Conservation (phyloP, 1,140 invertebrate genomes). For the Drosophila micromelanica region DNA sequence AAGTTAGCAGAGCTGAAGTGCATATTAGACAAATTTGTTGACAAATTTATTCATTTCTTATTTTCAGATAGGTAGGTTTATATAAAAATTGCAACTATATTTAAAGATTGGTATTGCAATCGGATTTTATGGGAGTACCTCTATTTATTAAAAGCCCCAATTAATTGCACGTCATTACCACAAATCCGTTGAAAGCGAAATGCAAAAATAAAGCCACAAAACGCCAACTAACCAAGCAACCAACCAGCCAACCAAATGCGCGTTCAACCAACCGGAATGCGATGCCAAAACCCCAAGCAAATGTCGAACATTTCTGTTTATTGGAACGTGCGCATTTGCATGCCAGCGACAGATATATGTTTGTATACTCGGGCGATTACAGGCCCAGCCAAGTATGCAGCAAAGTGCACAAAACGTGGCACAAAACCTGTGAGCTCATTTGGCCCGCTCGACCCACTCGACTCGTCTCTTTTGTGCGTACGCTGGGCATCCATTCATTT, state of each 20-base stretch:
- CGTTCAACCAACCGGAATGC: constrained; percentile 33
- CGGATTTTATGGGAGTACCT: not conserved
- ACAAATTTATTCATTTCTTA: too few species aligned
- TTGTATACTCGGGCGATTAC: constrained; percentile 10
- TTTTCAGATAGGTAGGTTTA: too few species aligned
- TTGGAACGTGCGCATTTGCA: constrained; percentile 40
- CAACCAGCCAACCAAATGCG: constrained; percentile 4
- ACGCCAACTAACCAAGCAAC: constrained; percentile 6
- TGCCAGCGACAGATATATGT: constrained; percentile 18
- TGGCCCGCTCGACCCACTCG: not conserved
- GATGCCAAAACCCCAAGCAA: constrained; percentile 51
- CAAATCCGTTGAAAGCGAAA: constrained; percentile 62
- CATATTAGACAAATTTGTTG: too few species aligned
- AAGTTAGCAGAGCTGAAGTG: not conserved
- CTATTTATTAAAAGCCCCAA: constrained; percentile 54
- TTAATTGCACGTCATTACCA: constrained; percentile 75
- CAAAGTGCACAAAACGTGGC: constrained; percentile 33
- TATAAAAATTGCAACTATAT: not conserved
- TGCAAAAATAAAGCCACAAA: constrained; percentile 24
- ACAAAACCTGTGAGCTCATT: constrained; percentile 24
- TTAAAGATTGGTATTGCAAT: not conserved
- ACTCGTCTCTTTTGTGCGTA: too few species aligned
- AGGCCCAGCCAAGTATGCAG: constrained; percentile 18
- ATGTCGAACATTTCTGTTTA: constrained; percentile 63
- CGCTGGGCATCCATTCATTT: constrained; percentile 23